Evolutionary conservation across 2,797 vertebrate genomes (phyloP).

Genomic region (Enteromius paludinosus): DNA sequence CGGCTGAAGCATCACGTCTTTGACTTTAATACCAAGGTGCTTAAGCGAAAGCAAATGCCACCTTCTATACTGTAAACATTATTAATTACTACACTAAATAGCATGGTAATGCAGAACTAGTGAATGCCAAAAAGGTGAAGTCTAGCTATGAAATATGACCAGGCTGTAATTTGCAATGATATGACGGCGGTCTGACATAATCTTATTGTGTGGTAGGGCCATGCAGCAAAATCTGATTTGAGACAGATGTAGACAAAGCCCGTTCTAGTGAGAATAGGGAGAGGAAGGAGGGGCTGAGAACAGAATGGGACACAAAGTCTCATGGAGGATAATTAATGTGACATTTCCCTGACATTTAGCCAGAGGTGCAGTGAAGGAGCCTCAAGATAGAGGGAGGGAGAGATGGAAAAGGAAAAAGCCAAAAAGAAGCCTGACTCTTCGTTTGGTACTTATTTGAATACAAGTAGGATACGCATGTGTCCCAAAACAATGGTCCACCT

Average conservation of each 20-base stretch:
- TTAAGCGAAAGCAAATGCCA: slow-evolving; percentile 24
- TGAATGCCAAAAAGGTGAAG: slow-evolving; percentile 15
- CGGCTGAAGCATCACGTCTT: not conserved
- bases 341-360: slow-evolving; percentile 87
- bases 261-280: slow-evolving; percentile 66
- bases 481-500: slow-evolving; percentile 45
- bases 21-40: not conserved
- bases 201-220: slow-evolving; percentile 70
- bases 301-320: slow-evolving; percentile 64
- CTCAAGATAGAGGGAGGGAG: slow-evolving; percentile 65
- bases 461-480: not conserved
- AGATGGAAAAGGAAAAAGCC: slow-evolving; percentile 25
- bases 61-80: slow-evolving; percentile 1
- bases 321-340: slow-evolving; percentile 83
- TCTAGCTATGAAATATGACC: slow-evolving; percentile 47
- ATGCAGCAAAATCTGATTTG: slow-evolving; percentile 73
- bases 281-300: slow-evolving; percentile 44
- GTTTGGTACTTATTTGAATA: not conserved
- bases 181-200: slow-evolving; percentile 66
- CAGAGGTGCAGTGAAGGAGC: slow-evolving; percentile 70
- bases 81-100: slow-evolving; percentile 25
- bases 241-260: slow-evolving; percentile 66
- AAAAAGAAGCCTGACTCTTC: slow-evolving; percentile 18
- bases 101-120: slow-evolving; percentile 9
- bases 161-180: slow-evolving; percentile 51